Evolutionary conservation across 2,888 invertebrate genomes (phyloP), one percentile per base, ranked within the genome.

Genomic region (Morinoia aosen): DNA sequence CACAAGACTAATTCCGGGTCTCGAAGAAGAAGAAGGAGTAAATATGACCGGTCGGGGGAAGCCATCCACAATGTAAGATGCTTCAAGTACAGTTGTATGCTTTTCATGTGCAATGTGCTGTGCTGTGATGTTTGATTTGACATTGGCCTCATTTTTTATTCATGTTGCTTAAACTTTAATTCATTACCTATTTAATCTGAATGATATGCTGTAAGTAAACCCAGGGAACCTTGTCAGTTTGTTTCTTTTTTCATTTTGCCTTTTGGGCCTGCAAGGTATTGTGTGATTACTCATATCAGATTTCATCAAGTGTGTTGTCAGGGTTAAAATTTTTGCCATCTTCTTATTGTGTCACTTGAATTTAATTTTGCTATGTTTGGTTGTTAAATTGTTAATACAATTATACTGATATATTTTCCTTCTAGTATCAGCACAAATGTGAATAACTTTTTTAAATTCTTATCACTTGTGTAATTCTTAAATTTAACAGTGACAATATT

Each of bases 21-120:
- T 25, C 56, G 93, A 93, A 93, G 57, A 33, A 93, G 93, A 93
- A 93, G 57, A 33, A 93, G 48, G 33, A 57, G 57, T 57, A 93
- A 57, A 93, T 57, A 93, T 33, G 40, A 90, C 19, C 39, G 11
- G 48, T 90, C 90, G 2, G 90, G 40, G 40, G 90, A 90, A 40
- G 39, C 39, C 90, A 90, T 76, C 7, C 76, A 76, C 76, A 76
- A 76, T 33, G 76, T 76, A 33, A 76, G 76, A 76, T 25, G 76
- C 76, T 33, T 76, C 8, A 16, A 33, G 76, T 76, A 33, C 25
- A 76, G 76, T 33, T 76, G 8, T 76, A 10, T 76, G 33, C 25
- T 16, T 76, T 10, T 14, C 76, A 25, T 76, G 33, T 76, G 25
- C 19, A 16, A 61, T 2, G 14, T 61, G 12, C 19, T 2, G 14